Evolutionary conservation across 2,113 vertebrate species (phyloP), one percentile per base, ranked within the genome.

Genomic region (Scolopax mira): DNA sequence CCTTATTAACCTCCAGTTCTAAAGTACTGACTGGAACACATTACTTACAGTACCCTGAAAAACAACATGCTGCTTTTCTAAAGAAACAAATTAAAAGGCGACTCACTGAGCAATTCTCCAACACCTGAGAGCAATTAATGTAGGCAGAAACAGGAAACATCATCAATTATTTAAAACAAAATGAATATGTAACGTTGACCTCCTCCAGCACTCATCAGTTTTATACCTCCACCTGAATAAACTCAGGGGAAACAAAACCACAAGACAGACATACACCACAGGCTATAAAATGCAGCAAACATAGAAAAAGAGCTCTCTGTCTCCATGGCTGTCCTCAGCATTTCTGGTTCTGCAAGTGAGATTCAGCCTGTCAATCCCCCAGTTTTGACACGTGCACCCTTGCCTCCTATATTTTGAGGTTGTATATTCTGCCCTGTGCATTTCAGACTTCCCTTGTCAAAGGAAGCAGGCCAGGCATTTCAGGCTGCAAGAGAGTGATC

Each of bases 81-180:
- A 96, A 95, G 94, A 74, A 97, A 93, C 77, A 96, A 97, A 95
- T 97, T 96, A 96, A 96, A 97, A 98, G 94, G 62, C 93, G 95
- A 88, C 91, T 97, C 95, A 88, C 93, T 15, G 62, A 97, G 90
- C 73, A 96, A 89, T 97, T 97, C 96, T 72, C 93, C 85, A 97
- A 92, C 97, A 98, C 97, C 97, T 97, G 97, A 98, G 96, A 98
- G 95, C 96, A 97, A 98, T 98, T 98, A 98, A 97, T 96, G 88
- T 96, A 95, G 93, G 95, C 91, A 94, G 96, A 97, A 94, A 96
- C 85, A 97, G 95, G 97, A 98, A 97, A 95, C 92, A 93, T 95
- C 75, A 97, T 98, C 84, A 97, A 97, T 98, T 98, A 98, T 98
- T 98, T 96, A 98, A 98, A 98, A 90, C 94, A 97, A 97, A 98